These are phyloP conservation scores for Elachura formosa DNA, from an alignment of 2,113 vertebrate species.

Conservation along the genomic window DNA sequence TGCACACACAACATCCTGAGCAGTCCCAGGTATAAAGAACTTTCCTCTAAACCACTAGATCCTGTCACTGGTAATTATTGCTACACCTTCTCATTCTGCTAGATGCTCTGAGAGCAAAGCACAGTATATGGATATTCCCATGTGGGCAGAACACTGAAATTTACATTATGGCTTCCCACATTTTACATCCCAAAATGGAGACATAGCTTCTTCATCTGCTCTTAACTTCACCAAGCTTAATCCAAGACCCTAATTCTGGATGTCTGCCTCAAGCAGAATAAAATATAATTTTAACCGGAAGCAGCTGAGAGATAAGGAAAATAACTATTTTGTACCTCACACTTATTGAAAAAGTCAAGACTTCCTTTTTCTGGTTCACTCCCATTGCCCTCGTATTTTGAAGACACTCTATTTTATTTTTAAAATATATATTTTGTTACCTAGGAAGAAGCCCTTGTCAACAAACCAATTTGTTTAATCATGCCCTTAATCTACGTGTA, in stretches of 20 bases:
- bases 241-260: background rate
- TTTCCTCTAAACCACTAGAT: background rate
- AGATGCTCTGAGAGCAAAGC: background rate
- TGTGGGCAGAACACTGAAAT: background rate
- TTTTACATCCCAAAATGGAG: background rate
- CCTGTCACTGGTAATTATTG: background rate
- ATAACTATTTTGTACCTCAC: background rate
- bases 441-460: background rate
- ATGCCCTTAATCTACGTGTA: background rate
- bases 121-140: background rate
- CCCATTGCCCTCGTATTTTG: background rate
- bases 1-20: background rate
- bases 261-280: background rate
- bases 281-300: background rate
- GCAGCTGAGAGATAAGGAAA: background rate
- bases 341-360: background rate
- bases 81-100: background rate
- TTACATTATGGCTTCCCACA: background rate
- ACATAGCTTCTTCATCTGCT: background rate
- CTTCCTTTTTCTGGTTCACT: background rate
- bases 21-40: background rate
- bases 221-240: background rate
- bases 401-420: background rate
- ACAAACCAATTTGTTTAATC: background rate
- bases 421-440: background rate